Conservation (phyloP, 2,888 invertebrate genomes). For the Stenoptilia bipunctidactyla region DNA sequence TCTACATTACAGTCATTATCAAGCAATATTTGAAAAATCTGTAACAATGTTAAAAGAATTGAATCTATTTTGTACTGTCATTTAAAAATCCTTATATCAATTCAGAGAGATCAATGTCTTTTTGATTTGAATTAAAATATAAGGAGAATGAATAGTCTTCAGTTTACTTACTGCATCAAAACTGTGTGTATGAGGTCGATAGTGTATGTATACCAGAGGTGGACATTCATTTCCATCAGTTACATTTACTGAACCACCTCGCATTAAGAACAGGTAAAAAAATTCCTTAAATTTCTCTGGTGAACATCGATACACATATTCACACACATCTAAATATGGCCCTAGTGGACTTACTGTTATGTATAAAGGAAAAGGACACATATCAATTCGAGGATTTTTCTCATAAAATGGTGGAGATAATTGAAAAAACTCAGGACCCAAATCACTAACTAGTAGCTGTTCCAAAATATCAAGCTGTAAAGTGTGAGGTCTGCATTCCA, state of each 20-base stretch:
- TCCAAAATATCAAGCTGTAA: conserved; percentile 51
- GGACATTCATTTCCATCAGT: conserved; percentile 47
- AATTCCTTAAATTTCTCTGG: conserved; percentile 43
- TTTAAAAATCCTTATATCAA: too few relatives aligned
- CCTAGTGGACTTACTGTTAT: conserved; percentile 37
- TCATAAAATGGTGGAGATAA: conserved; percentile 22
- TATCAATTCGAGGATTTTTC: conserved; percentile 27
- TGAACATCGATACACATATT: conserved; percentile 47
- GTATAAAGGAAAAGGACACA: conserved; percentile 35
- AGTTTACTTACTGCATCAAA: conserved; percentile 44
- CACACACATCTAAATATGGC: conserved; percentile 47
- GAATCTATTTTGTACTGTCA: too few relatives aligned
- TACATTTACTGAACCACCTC: conserved; percentile 50
- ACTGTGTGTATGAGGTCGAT: conserved; percentile 34
- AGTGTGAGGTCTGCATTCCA: conserved; percentile 53
- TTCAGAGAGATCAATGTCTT: too few relatives aligned
- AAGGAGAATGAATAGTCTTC: too few relatives aligned
- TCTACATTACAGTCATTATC: conserved; percentile 56
- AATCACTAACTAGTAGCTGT: conserved; percentile 39
- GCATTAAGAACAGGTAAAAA: conserved; percentile 46
- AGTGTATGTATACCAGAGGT: conserved; percentile 53
- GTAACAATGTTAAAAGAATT: too few relatives aligned
- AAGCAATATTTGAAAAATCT: conserved; percentile 51
- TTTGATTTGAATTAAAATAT: too few relatives aligned
- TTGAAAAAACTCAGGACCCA: conserved; percentile 52